Evolutionary conservation across 92 coral and sea anemone species (phyloP), one percentile per base, ranked within the genome.

Genomic region (Chrysogorgia sp.): DNA sequence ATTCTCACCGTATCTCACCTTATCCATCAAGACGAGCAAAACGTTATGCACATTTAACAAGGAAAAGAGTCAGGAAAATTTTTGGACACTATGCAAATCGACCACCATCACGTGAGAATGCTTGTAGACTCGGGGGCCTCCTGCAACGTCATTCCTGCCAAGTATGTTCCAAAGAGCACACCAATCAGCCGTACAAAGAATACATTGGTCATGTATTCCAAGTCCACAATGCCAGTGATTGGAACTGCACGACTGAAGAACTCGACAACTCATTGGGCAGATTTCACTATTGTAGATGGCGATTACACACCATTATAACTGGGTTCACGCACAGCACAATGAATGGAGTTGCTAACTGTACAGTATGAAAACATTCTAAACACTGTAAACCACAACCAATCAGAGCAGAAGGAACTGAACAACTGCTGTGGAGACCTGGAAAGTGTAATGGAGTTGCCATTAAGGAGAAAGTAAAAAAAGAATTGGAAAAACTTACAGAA

Each of bases 271-370:
- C 43, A 12, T 37, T 37, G 43, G 5, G 6, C 43, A 37, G 12
- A 37, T 25, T 82, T 82, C 68, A 61, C 69, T 63, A 83, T 86
- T 76, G 85, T 83, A 12, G 72, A 87, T 55, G 78, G 74, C 59
- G 71, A 83, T 33, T 56, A 55, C 34, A 77, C 74, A 13, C 87
- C 77, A 12, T 34, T 82, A 5, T 37, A 37, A 74, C 64, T 77
- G 40, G 81, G 77, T 35, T 67, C 81, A 32, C 80, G 59, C 22
- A 75, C 87, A 49, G 60, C 81, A 23, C 90, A 82, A 57, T 66
- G 76, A 55, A 69, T 77, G 74, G 65, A 82, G 24, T 29, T 83
- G 23, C 58, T 86, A 0, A 48, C 78, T 63, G 56, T 72, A 45
- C 72, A 81, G 41, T 74, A 71, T 26, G 83, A 63, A 37, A 76